Conservation (phyloP, 30 jellyfish, hydroid and myxozoan species). For the Catostylus mosaicus region DNA sequence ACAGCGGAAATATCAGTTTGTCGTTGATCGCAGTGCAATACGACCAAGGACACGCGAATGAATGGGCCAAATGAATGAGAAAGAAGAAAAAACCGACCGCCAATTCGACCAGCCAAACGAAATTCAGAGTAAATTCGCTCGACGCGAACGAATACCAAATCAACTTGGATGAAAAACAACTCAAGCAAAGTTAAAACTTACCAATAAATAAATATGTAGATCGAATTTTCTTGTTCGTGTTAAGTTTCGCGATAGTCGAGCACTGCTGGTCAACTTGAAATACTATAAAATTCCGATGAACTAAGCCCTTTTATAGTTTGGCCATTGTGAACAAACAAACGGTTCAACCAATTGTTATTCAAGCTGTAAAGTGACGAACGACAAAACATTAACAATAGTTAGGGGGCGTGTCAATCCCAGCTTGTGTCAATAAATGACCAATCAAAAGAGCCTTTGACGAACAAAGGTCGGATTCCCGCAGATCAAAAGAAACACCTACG, state of each 20-base stretch:
- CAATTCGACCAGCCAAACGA: conserved; percentile 5
- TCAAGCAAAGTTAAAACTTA: not conserved
- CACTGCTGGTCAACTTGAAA: conserved; percentile 10
- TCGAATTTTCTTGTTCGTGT: not conserved
- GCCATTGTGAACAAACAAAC: conserved; percentile 53
- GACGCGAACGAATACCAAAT: not conserved
- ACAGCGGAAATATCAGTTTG: conserved; percentile 46
- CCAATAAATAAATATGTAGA: not conserved
- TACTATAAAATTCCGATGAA: conserved; percentile 28
- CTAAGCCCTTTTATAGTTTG: conserved; percentile 49
- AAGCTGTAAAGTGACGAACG: conserved; percentile 83
- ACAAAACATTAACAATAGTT: conserved; percentile 72
- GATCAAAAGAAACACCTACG: conserved; percentile 75
- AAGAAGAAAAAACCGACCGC: conserved; percentile 47
- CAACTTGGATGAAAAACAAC: not conserved
- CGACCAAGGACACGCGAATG: conserved; percentile 45
- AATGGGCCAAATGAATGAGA: conserved; percentile 74
- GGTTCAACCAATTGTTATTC: conserved; percentile 64
- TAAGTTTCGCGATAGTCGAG: not conserved
- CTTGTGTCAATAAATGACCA: conserved; percentile 83
- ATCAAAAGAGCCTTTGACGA: conserved; percentile 49
- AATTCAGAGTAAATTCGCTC: not conserved
- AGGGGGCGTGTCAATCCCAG: conserved; percentile 85
- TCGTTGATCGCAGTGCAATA: conserved; percentile 41
- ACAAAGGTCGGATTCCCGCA: conserved; percentile 73